Evolutionary conservation across 2,797 vertebrate genomes (phyloP).

Genomic region (Etheostoma nigrum): DNA sequence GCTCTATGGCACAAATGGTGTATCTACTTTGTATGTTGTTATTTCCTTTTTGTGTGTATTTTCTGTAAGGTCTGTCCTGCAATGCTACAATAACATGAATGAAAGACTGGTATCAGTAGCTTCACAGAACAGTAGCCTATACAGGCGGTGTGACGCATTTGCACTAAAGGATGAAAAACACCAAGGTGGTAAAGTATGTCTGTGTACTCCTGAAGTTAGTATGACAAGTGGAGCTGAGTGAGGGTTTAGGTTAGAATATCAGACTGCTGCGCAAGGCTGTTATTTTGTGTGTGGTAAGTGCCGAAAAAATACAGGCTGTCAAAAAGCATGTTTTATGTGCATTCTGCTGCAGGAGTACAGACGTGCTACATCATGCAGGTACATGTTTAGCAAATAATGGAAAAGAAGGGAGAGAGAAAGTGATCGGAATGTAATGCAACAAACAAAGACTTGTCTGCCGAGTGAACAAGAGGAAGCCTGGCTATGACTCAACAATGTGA

Average conservation of each 20-base stretch:
- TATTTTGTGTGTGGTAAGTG: slow-evolving; percentile 1
- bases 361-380: slow-evolving; percentile 22
- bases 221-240: not conserved
- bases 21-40: not conserved
- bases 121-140: not conserved
- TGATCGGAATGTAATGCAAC: not conserved
- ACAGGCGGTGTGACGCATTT: not conserved
- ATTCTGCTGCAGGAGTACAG: not conserved
- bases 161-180: not conserved
- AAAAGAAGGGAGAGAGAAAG: not conserved
- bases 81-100: not conserved
- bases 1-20: not conserved
- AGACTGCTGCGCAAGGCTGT: not conserved
- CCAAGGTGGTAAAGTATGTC: not conserved
- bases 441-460: slow-evolving; percentile 37
- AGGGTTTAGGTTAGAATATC: not conserved
- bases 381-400: slow-evolving; percentile 57
- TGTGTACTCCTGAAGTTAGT: not conserved
- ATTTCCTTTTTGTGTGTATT: not conserved
- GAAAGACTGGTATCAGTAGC: not conserved
- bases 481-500: slow-evolving; percentile 54
- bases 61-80: not conserved
- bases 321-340: not conserved
- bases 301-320: slow-evolving; percentile 6
- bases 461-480: slow-evolving; percentile 38